phyloP scores from a whole-genome alignment of 2,888 invertebrate species.

The Agrenia bidenticulata region DNA sequence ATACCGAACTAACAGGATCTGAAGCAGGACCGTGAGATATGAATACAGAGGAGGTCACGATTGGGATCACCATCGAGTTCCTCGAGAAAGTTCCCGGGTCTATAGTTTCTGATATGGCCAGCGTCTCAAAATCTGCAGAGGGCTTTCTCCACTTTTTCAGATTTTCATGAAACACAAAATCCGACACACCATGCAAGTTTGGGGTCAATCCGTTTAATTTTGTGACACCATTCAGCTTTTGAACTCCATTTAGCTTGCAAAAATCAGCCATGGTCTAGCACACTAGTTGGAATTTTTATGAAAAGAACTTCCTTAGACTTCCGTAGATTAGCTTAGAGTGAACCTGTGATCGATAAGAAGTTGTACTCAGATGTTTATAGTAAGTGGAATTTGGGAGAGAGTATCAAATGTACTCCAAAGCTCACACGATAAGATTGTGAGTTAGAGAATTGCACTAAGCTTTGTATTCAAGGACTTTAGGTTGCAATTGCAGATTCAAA shows the following conservation, averaged over 20 bases:
- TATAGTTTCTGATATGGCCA: constrained; percentile 44
- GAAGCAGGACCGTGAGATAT: constrained; percentile 45
- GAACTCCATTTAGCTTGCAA: not conserved
- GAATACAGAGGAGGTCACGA: constrained; percentile 50
- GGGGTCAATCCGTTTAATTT: not conserved
- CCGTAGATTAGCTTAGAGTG: too few species aligned
- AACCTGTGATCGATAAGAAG: too few species aligned
- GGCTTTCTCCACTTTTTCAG: constrained; percentile 47
- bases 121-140: constrained; percentile 46
- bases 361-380: too few species aligned
- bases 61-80: constrained; percentile 47
- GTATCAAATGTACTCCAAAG: too few species aligned
- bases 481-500: too few species aligned
- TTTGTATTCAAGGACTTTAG: too few species aligned
- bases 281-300: too few species aligned
- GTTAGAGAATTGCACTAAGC: too few species aligned
- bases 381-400: too few species aligned
- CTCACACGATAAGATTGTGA: too few species aligned
- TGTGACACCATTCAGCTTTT: not conserved
- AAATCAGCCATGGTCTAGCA: not conserved
- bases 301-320: too few species aligned
- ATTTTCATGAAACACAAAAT: constrained; percentile 36
- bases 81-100: constrained; percentile 46
- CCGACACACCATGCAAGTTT: not conserved
- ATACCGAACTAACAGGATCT: constrained; percentile 33